Base-by-base conservation (phyloP, 2,888 invertebrate species). In the Prosopocoilus inquinatus region DNA sequence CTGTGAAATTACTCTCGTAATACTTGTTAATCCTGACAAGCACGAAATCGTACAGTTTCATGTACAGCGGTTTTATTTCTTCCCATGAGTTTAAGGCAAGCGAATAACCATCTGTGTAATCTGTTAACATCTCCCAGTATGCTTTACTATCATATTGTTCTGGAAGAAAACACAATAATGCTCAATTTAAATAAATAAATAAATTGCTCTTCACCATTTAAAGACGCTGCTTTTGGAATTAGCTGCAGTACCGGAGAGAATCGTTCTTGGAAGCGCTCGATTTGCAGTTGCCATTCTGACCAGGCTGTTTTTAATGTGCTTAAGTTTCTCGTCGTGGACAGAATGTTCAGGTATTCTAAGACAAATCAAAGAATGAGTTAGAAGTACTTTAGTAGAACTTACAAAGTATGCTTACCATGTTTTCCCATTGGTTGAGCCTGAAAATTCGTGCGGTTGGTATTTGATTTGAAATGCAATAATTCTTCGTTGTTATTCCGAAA, bases 61-160 rank as follows among this genome's bases (percentile, higher is more conserved):
- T 62, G 62, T 84, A 84, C 35, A 84, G 68, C 1, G 84, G 82
- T 62, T 79, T 77, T 7, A 84, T 76, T 57, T 80, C 77, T 53
- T 77, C 77, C 83, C 84, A 84, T 34, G 84, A 67, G 59, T 78
- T 77, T n/a, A 81, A 73, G 0, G 81, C 81, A 61, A 80, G 79
- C 9, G 78, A 61, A 50, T 81, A 78, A 0, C 78, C 82, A 8
- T 80, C 79, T 67, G 80, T 79, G 61, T 80, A 80, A 59, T 84
- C 83, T 7, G 71, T 76, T 9, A 84, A 65, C 38, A 74, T 76
- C 65, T 83, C 82, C 84, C 84, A 84, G 67, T 84, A 84, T 34
- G 77, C 78, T 68, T 80, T 79, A 0, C 79, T 78, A 28, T 75
- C 72, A 48, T 74, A 75, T 62, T 75, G 76, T 55, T 73, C 81